Base-by-base conservation (phyloP, 2,888 invertebrate genomes). In the Dermolepida albohirtum region DNA sequence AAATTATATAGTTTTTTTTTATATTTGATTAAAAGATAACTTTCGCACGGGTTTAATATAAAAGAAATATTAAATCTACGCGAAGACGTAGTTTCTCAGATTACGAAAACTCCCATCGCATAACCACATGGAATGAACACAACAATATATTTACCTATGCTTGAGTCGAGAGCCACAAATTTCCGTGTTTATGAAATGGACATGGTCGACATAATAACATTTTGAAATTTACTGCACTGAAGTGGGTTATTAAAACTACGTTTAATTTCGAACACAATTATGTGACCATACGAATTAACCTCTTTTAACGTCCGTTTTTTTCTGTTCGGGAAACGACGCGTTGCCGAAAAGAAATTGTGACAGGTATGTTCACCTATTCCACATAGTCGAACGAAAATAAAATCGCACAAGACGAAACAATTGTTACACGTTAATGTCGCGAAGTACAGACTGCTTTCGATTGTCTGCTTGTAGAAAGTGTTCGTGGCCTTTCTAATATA, bases 391-490 rank as follows among this genome's bases (percentile, higher is more conserved):
- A 54, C 17, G 39, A 54, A 39, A 39, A 7, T 5, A 39, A 40
- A 39, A 4, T 16, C 40, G 47, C 34, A 47, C 47, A 47, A 62
- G 47, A 49, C 49, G 8, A 14, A 22, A 49, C 49, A 49, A 6
- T 22, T 17, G 22, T 62, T 62, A 34, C 39, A 62, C 47, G 59
- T 49, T 44, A 47, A 62, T 47, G 47, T 16, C 59, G 59, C 47
- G 59, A 47, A 47, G 47, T 47, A 47, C 34, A 62, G 68, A 59
- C 67, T 47, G 72, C 69, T 71, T 72, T 71, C 71, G 70, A 66
- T 71, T 66, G 59, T 66, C 49, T 71, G 47, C 55, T 44, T 57
- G 66, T 71, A 72, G 72, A 72, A 72, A 72, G 72, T 71, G 68
- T 54, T 62, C 66, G 27, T 22, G 49, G 55, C 72, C 72, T 72